These are phyloP conservation scores for Alexandromys fortis DNA, from an alignment of 2,113 vertebrate genomes.

Conservation along the genomic window DNA sequence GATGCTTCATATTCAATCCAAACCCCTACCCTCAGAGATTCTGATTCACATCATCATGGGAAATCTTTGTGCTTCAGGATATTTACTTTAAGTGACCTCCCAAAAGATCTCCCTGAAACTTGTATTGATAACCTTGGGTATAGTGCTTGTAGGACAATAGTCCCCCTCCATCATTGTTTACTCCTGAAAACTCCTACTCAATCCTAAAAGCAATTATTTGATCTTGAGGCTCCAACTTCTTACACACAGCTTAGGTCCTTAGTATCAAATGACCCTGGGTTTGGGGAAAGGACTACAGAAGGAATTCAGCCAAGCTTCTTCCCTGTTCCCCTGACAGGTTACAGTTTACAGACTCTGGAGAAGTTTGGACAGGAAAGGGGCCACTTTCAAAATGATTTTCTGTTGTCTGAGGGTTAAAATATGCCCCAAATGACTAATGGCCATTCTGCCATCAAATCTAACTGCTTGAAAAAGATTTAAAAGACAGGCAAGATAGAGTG, in stretches of 20 bases:
- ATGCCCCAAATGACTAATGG: not conserved
- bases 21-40: not conserved
- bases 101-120: not conserved
- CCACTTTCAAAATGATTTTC: not conserved
- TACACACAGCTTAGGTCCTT: not conserved
- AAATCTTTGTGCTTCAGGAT: not conserved
- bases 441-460: slow-evolving; percentile 7
- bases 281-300: not conserved
- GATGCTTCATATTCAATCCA: not conserved
- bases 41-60: not conserved
- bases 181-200: not conserved
- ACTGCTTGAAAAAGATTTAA: slow-evolving; percentile 50
- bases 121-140: fast-evolving
- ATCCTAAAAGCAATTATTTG: not conserved
- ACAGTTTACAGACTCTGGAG: not conserved
- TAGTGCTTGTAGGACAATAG: not conserved
- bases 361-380: not conserved
- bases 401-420: slow-evolving; percentile 47
- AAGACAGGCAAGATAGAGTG: slow-evolving; percentile 9
- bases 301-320: not conserved
- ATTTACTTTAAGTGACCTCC: not conserved
- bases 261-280: not conserved
- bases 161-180: not conserved
- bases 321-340: not conserved
- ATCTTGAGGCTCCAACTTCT: not conserved